phyloP scores from a whole-genome alignment of 2,888 invertebrate species.

The Leistus spinibarbis region DNA sequence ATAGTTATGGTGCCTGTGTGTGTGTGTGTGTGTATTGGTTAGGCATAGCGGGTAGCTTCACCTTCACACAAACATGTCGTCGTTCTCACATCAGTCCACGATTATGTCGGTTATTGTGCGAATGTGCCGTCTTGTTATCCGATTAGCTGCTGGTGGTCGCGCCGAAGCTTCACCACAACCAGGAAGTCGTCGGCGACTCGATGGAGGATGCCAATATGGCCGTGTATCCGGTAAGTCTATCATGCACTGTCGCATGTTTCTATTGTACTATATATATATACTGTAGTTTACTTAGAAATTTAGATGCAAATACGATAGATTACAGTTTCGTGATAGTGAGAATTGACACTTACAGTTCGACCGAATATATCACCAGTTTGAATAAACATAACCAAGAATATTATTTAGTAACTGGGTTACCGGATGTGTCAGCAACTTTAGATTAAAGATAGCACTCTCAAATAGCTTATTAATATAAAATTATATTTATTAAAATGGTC shows the following conservation, averaged over 20 bases:
- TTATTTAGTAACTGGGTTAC: too few relatives aligned
- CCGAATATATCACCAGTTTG: too few relatives aligned
- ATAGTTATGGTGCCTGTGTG: background rate
- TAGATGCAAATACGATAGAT: too few relatives aligned
- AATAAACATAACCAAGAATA: too few relatives aligned
- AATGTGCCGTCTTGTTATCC: slow-evolving; percentile 15
- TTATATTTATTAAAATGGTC: too few relatives aligned
- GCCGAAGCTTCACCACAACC: background rate
- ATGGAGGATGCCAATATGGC: background rate
- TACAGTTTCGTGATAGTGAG: too few relatives aligned
- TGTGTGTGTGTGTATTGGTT: slow-evolving; percentile 12
- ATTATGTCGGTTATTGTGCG: slow-evolving; percentile 35
- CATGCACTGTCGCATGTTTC: background rate
- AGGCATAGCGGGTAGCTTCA: background rate
- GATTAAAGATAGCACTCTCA: too few relatives aligned
- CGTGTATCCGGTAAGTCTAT: background rate
- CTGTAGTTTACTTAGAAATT: too few relatives aligned
- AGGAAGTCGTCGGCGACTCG: background rate
- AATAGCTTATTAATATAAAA: too few relatives aligned
- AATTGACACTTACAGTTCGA: too few relatives aligned
- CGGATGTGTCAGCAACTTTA: too few relatives aligned
- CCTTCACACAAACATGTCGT: background rate
- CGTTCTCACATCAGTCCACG: slow-evolving; percentile 19
- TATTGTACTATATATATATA: background rate
- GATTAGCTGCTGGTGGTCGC: background rate